These are phyloP conservation scores for Zaprionus ornatus DNA, from an alignment of 1,140 invertebrate genomes.

Conservation along the genomic window DNA sequence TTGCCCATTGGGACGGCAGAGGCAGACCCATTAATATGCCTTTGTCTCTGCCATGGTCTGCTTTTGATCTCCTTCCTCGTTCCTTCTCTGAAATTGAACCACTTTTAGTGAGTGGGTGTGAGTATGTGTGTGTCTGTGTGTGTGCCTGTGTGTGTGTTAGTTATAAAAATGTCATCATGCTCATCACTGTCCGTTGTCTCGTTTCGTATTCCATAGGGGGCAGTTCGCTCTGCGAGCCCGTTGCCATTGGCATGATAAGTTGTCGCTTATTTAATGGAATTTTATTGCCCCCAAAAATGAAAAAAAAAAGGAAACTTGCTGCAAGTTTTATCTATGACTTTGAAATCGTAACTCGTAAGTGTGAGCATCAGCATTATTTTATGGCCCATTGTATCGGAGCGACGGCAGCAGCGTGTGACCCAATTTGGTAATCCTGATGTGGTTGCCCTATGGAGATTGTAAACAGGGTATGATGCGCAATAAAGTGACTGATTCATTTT, in stretches of 20 bases:
- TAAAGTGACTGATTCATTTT: background rate
- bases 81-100: constrained; percentile 17
- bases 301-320: constrained; percentile 37
- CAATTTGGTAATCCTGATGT: constrained; percentile 9
- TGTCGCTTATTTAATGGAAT: constrained; percentile 56
- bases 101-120: constrained; percentile 16
- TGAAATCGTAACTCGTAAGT: constrained; percentile 27
- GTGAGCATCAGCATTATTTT: constrained; percentile 43
- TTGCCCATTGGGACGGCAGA: constrained; percentile 35
- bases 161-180: constrained; percentile 77
- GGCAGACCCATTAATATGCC: constrained; percentile 45
- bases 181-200: constrained; percentile 63
- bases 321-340: constrained; percentile 16
- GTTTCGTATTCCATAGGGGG: constrained; percentile 64
- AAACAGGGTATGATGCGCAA: background rate
- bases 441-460: background rate
- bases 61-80: constrained; percentile 20
- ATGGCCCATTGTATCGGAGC: constrained; percentile 19
- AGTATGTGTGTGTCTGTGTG: background rate
- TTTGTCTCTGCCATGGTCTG: constrained; percentile 31
- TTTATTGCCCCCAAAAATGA: constrained; percentile 39
- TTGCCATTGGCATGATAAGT: constrained; percentile 37
- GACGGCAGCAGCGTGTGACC: background rate
- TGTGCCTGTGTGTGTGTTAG: constrained; percentile 35
- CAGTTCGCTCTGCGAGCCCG: constrained; percentile 29